Percentiles rank a stretch among this genome's conserved stretches.
phyloP scores from a whole-genome alignment of 2,888 invertebrate species.

The Lithosia quadra region DNA sequence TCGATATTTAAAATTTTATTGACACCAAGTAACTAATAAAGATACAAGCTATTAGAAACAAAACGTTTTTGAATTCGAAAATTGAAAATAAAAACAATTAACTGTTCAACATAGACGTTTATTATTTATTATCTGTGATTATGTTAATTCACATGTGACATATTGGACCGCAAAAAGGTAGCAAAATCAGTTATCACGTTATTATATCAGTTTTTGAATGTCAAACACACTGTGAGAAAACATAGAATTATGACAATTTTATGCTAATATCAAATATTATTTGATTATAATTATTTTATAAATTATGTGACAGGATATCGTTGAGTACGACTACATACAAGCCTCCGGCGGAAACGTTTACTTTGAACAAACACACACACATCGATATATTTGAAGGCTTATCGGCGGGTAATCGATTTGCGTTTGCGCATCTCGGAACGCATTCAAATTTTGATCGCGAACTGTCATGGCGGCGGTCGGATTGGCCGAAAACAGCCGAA shows the following conservation, averaged over 20 bases:
- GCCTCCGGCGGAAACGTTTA: conserved; percentile 73
- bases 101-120: conserved; percentile 11
- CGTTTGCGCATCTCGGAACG: conserved; percentile 81
- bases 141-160: conserved; percentile 6
- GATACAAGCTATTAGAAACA: conserved; percentile 14
- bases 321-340: conserved; percentile 59
- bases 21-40: conserved; percentile 33
- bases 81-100: not conserved
- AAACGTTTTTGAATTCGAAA: not conserved
- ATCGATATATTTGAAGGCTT: conserved; percentile 58
- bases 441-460: conserved; percentile 83
- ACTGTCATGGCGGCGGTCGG: conserved; percentile 78
- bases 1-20: conserved; percentile 20
- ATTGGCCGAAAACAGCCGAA: conserved; percentile 68
- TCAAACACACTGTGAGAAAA: conserved; percentile 19
- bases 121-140: conserved; percentile 14
- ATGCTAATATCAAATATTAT: conserved; percentile 42
- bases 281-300: conserved; percentile 47
- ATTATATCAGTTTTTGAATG: conserved; percentile 38
- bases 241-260: conserved; percentile 27
- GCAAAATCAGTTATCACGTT: conserved; percentile 6
- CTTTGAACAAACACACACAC: conserved; percentile 62
- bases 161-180: conserved; percentile 6
- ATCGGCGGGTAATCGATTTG: conserved; percentile 79
- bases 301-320: conserved; percentile 64